Evolutionary conservation across 2,113 vertebrate genomes (phyloP).

Genomic region (Cranoglanis bouderius): DNA sequence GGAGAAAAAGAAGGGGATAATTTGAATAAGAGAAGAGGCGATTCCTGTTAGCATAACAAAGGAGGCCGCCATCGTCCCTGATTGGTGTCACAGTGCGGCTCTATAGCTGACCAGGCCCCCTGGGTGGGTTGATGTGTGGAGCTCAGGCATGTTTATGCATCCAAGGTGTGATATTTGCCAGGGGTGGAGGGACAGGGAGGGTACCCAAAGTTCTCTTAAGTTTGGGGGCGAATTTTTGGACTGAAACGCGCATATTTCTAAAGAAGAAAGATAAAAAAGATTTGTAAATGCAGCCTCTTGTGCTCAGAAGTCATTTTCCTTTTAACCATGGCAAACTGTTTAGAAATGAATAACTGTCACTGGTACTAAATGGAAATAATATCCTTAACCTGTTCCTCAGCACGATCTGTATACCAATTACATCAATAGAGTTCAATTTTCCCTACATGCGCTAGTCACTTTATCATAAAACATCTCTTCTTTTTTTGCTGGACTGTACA

Average conservation of each 20-base stretch:
- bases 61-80: slow-evolving; percentile 75
- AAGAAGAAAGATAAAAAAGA: slow-evolving; percentile 41
- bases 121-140: slow-evolving; percentile 70
- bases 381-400: background rate
- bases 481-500: background rate
- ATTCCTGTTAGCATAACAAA: slow-evolving; percentile 81
- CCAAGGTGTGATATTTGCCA: slow-evolving; percentile 76
- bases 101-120: slow-evolving; percentile 74
- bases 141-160: slow-evolving; percentile 77
- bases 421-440: background rate
- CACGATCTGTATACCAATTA: background rate
- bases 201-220: slow-evolving; percentile 56
- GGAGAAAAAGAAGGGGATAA: slow-evolving; percentile 52
- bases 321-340: background rate
- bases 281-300: slow-evolving; percentile 13
- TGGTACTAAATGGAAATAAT: background rate
- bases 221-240: slow-evolving; percentile 59
- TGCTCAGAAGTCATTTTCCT: background rate
- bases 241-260: slow-evolving; percentile 60
- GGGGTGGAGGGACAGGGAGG: slow-evolving; percentile 52
- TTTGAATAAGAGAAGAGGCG: slow-evolving; percentile 81
- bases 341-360: background rate
- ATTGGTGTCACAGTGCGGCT: slow-evolving; percentile 80
- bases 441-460: background rate
- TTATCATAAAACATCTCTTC: background rate